These are phyloP conservation scores for Mastacembelus armatus DNA, from an alignment of 2,797 vertebrate genomes.

Conservation along the genomic window DNA sequence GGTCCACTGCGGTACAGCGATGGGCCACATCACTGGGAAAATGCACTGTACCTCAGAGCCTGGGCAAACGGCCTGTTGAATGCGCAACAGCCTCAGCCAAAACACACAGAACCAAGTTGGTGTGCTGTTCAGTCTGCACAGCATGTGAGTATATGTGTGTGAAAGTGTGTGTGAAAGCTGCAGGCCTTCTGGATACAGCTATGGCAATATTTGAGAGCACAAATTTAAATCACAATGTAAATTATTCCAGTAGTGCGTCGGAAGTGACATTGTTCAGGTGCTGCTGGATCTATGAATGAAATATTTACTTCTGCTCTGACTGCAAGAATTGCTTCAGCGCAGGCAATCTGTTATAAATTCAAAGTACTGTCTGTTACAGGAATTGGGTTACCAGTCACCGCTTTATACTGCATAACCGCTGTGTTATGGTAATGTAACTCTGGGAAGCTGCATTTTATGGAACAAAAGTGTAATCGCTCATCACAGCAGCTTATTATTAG, in stretches of 20 bases:
- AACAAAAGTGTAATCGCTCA: conserved; percentile 33
- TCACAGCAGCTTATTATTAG: conserved; percentile 19
- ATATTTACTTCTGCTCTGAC: conserved; percentile 17
- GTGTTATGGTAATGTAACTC: conserved; percentile 21
- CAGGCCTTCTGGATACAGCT: conserved; percentile 50
- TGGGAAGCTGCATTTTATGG: conserved; percentile 30
- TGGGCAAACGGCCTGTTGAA: conserved; percentile 80
- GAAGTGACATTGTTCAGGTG: conserved; percentile 18
- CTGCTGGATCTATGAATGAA: conserved; percentile 47
- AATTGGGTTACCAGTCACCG: conserved; percentile 20
- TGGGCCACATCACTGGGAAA: conserved; percentile 82
- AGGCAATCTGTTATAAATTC: conserved; percentile 22
- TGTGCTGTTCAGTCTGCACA: conserved; percentile 58
- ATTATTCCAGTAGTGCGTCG: conserved; percentile 23
- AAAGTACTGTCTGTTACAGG: conserved; percentile 6
- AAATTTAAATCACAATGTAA: conserved; percentile 46
- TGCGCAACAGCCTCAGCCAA: conserved; percentile 76
- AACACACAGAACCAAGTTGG: conserved; percentile 76
- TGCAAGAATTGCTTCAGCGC: background rate
- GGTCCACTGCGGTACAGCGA: conserved; percentile 73
- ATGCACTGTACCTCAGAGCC: conserved; percentile 75
- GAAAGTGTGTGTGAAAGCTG: conserved; percentile 11
- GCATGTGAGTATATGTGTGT: conserved; percentile 9
- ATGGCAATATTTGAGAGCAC: conserved; percentile 52
- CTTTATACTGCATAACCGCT: conserved; percentile 36